Conservation (phyloP, 2,113 vertebrate genomes). For the Mustelus asterias region DNA sequence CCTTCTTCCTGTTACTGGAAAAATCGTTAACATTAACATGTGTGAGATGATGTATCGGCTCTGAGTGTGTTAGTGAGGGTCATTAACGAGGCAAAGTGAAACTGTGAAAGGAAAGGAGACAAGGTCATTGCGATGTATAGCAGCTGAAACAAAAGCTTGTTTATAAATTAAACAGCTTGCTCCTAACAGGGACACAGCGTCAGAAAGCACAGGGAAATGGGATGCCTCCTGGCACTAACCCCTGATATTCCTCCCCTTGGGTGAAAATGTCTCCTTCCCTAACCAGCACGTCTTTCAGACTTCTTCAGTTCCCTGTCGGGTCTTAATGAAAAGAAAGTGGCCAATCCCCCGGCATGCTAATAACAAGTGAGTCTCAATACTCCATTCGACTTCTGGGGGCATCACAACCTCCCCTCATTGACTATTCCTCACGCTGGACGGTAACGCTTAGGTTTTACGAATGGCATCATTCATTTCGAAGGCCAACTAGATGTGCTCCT, state of each 20-base stretch:
- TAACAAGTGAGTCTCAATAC: not conserved
- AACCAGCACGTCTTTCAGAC: no score
- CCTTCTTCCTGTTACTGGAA: not conserved
- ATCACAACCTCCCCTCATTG: not conserved
- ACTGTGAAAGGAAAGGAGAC: not conserved
- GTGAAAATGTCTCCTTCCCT: not conserved
- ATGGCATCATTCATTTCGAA: no score
- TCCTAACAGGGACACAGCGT: not conserved
- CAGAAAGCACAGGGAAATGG: not conserved
- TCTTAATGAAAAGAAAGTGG: not conserved
- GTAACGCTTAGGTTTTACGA: not conserved
- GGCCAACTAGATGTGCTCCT: no score
- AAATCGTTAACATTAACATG: not conserved
- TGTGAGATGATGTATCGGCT: not conserved
- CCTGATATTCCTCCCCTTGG: not conserved
- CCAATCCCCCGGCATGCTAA: not conserved
- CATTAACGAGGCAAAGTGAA: not conserved
- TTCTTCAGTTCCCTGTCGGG: not conserved
- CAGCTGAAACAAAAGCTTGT: slow-evolving; percentile 2
- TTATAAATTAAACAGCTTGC: not conserved
- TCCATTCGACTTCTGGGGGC: not conserved
- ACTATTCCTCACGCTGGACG: not conserved
- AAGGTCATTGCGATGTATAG: not conserved
- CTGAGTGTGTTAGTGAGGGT: not conserved
- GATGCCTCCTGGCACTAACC: not conserved